Evolutionary conservation across 2,888 invertebrate species (phyloP).

Genomic region (Aleiodes alternator): DNA sequence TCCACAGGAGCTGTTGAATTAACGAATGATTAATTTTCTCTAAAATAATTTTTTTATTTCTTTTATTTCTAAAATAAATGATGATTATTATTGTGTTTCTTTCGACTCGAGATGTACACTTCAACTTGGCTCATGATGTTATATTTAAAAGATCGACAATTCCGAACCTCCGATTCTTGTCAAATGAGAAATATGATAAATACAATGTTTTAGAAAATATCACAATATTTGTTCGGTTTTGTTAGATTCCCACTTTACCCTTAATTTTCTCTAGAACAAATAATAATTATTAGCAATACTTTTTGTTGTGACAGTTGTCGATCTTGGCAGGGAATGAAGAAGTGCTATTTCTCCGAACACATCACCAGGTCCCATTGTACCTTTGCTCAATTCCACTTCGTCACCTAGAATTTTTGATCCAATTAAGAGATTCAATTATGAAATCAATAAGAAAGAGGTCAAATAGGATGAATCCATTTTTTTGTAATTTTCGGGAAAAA

Average conservation of each 20-base stretch:
- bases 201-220: too few relatives aligned
- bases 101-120: too few relatives aligned
- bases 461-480: too few relatives aligned
- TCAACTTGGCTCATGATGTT: too few relatives aligned
- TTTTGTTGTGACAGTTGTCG: slow-evolving; percentile 79
- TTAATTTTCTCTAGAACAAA: not conserved
- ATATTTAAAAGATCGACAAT: too few relatives aligned
- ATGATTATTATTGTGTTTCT: not conserved
- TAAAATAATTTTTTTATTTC: too few relatives aligned
- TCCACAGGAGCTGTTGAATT: slow-evolving; percentile 78
- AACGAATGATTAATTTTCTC: not conserved
- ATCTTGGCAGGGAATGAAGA: slow-evolving; percentile 79
- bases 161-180: too few relatives aligned
- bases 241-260: too few relatives aligned
- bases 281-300: slow-evolving; percentile 54
- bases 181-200: too few relatives aligned
- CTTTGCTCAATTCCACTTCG: slow-evolving; percentile 72
- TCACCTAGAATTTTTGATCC: slow-evolving; percentile 58
- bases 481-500: too few relatives aligned
- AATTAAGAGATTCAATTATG: not conserved
- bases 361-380: slow-evolving; percentile 78
- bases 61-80: not conserved
- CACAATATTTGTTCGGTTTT: too few relatives aligned
- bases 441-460: too few relatives aligned
- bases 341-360: slow-evolving; percentile 83